Evolutionary conservation across 2,797 vertebrate genomes (phyloP).

Genomic region (Arctocebus calabarensis): DNA sequence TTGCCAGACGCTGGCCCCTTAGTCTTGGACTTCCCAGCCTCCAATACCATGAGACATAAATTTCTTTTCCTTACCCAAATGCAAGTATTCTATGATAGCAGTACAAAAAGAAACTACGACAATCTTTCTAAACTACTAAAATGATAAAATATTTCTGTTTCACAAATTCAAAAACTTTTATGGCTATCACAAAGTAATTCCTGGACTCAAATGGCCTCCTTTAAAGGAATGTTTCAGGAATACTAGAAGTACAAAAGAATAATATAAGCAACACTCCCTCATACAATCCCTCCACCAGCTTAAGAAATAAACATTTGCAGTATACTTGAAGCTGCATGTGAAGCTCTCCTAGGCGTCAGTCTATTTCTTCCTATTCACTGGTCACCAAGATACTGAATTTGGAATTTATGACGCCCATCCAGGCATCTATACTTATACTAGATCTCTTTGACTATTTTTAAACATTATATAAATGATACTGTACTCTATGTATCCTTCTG

Average conservation of each 20-base stretch:
- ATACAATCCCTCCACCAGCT: background rate
- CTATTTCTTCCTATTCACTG: background rate
- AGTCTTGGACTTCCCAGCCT: background rate
- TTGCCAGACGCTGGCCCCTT: background rate
- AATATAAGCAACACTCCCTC: background rate
- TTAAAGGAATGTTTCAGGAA: slow-evolving; percentile 16
- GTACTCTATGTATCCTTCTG: background rate
- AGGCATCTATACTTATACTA: background rate
- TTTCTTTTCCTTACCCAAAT: background rate
- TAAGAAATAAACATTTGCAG: slow-evolving; percentile 15
- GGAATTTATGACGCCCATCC: background rate
- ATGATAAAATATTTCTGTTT: slow-evolving; percentile 30
- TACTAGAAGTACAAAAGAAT: slow-evolving; percentile 33
- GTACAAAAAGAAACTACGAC: background rate
- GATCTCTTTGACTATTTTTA: background rate
- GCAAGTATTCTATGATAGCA: background rate
- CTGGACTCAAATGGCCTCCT: slow-evolving; percentile 6
- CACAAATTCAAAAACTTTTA: background rate
- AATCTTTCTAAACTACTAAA: background rate
- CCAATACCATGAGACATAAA: background rate
- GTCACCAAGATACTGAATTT: background rate
- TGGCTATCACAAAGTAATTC: background rate
- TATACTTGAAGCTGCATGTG: background rate
- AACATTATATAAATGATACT: background rate
- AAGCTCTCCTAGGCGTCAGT: background rate